Base-by-base conservation (phyloP, 2,797 vertebrate genomes). In the Cephalopachus bancanus region DNA sequence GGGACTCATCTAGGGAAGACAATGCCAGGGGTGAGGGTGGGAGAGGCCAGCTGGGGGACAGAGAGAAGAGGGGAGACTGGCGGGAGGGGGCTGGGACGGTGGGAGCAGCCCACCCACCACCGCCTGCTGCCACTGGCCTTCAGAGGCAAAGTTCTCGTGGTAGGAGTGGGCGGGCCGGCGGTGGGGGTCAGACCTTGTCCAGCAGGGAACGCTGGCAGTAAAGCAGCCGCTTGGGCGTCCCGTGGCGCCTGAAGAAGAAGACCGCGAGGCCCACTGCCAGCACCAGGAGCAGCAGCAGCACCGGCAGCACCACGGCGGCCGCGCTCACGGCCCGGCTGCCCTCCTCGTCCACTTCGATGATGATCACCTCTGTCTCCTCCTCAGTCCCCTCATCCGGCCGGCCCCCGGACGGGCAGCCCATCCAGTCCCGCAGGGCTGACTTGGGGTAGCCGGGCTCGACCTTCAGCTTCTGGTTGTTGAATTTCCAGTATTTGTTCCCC, bases 401-500 rank as follows among this genome's bases (percentile, higher is more conserved):
- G 91, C 99, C 99, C 28, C 97, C 98, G 0, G 99, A 60, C 0
- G 96, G 96, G 74, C 99, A 99, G 98, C 99, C 99, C 99, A 99
- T 99, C 99, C 99, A 99, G 98, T 99, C 99, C 10, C 98, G 98
- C 74, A 99, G 98, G 71, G 99, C 99, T 0, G 99, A 99, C 96
- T 99, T 99, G 86, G 99, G 99, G 98, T 99, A 99, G 81, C 99
- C 99, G 0, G 99, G 98, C 98, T 99, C 99, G 91, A 99, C 99
- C 98, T 99, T 99, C 98, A 99, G 98, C 98, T 99, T 99, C 98
- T 99, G 99, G 98, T 99, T 99, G 98, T 99, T 99, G 98, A 99
- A 99, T 97, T 99, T 99, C 99, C 99, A 99, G 98, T 99, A 99
- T 95, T 99, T 99, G 97, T 99, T 99, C 91, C 99, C 99, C 98